Evolutionary conservation across 2,797 vertebrate species (phyloP), one percentile per base, ranked within the genome.

Genomic region (Pseudotriccus pelzelni): DNA sequence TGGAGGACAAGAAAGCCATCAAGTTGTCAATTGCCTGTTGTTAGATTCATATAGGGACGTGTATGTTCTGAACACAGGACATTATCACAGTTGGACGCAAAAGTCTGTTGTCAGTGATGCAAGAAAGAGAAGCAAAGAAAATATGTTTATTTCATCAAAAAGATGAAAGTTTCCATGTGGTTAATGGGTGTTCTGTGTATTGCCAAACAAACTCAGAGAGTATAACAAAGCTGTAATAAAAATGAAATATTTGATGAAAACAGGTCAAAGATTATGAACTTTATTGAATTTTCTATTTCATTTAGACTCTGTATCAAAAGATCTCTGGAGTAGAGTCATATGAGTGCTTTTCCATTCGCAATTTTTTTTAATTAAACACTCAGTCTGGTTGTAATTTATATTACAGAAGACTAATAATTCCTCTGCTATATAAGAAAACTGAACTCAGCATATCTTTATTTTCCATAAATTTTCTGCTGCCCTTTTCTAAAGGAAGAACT

Each of bases 51-150:
- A 90, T 4, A 66, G 53, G 66, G 50, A 87, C 1, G 15, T 68
- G 25, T 55, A 47, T 78, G 49, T 77, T 96, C 92, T 85, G 76
- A 95, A 62, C 85, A 93, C 22, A 93, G 80, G 49, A 87, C 66
- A 94, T 96, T 97, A 96, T 94, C 93, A 91, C 96, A 97, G 95
- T 50, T 96, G 89, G 82, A 90, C 85, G 75, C 60, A 93, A 92
- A 96, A 95, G 60, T 14, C 30, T 96, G 60, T 91, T 95, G 80
- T 92, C 95, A 92, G 53, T 60, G 67, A 93, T 72, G 72, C 39
- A 46, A 88, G 87, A 75, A 94, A 97, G 62, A 70, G 44, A 75
- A 97, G 92, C 41, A 84, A 91, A 94, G 87, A 86, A 58, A 80
- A 78, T 94, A 91, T 94, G 63, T 93, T 94, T 83, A 78, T 56